Percentiles rank a stretch among this genome's conserved stretches.
Conservation (phyloP, 1,140 invertebrate species). For the Pectinophora gossypiella region DNA sequence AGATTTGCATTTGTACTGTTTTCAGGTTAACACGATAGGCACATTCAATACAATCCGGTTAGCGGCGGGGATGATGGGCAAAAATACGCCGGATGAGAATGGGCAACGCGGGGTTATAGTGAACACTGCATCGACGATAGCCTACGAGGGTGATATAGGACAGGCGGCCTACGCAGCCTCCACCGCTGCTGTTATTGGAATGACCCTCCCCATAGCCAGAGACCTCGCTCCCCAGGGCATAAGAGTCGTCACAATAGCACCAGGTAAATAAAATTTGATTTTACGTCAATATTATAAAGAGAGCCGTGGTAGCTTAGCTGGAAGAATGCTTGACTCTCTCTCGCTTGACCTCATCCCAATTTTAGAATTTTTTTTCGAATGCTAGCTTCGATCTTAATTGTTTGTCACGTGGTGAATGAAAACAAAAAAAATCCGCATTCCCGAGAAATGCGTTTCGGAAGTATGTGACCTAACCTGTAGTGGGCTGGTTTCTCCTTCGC, state of each 20-base stretch:
- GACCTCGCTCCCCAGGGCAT: conserved; percentile 90
- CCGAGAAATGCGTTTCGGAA: too few relatives aligned
- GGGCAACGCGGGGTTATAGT: conserved; percentile 95
- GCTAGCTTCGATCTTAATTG: too few relatives aligned
- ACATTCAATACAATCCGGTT: conserved; percentile 96
- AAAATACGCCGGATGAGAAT: conserved; percentile 88
- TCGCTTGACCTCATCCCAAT: too few relatives aligned
- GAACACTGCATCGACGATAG: conserved; percentile 97
- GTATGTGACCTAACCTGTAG: too few relatives aligned
- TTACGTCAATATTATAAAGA: too few relatives aligned
- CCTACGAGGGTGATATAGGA: conserved; percentile 97
- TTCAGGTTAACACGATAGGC: conserved; percentile 90
- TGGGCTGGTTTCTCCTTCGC: too few relatives aligned
- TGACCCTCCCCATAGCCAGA: conserved; percentile 96
- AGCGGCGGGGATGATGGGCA: conserved; percentile 85
- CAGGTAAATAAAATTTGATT: too few relatives aligned
- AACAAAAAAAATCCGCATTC: too few relatives aligned
- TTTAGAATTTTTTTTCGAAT: too few relatives aligned
- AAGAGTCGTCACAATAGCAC: conserved; percentile 90
- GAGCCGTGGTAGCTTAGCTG: too few relatives aligned
- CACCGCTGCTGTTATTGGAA: conserved; percentile 91
- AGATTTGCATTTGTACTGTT: not conserved
- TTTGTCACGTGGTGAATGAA: too few relatives aligned
- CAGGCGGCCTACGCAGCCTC: conserved; percentile 95
- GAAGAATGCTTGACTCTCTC: too few relatives aligned